phyloP scores from a whole-genome alignment of 2,113 vertebrate species.

The Myrmecobius fasciatus region DNA sequence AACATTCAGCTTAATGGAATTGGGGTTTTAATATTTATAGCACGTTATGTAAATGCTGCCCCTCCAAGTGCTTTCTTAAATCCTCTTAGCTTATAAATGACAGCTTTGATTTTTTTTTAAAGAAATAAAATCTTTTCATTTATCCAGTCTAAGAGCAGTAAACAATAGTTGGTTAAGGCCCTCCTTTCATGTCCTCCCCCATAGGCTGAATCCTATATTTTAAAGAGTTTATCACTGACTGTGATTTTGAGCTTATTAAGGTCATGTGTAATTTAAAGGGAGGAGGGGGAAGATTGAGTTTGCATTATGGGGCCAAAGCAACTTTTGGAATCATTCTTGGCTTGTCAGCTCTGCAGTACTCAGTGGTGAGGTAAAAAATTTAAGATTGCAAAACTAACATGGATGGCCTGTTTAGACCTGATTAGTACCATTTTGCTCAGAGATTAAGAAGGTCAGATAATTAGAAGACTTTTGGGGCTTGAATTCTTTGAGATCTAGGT shows the following conservation, averaged over 20 bases:
- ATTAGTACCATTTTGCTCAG: neutral
- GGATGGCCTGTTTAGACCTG: conserved; percentile 38
- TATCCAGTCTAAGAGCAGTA: conserved; percentile 76
- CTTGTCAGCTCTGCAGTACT: conserved; percentile 37
- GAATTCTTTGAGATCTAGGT: conserved; percentile 2
- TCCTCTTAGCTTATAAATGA: conserved; percentile 84
- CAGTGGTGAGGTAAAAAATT: conserved; percentile 47
- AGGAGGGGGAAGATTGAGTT: conserved; percentile 57
- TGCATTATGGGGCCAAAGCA: conserved; percentile 54
- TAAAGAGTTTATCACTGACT: conserved; percentile 72
- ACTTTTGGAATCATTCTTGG: conserved; percentile 60
- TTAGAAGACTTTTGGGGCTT: neutral
- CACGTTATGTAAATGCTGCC: conserved; percentile 78
- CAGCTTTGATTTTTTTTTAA: conserved; percentile 78
- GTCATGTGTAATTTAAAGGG: conserved; percentile 57
- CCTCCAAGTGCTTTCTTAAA: conserved; percentile 81
- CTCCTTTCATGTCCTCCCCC: conserved; percentile 74
- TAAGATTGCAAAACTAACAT: conserved; percentile 30
- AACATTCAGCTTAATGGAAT: conserved; percentile 67
- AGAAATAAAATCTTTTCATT: conserved; percentile 80
- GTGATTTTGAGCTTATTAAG: conserved; percentile 75
- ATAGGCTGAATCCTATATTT: conserved; percentile 68
- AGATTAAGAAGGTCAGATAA: conserved; percentile 21
- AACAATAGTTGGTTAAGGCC: conserved; percentile 81
- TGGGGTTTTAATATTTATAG: conserved; percentile 80